phyloP scores from a whole-genome alignment of 1,140 invertebrate species.

The Aricia agestis region DNA sequence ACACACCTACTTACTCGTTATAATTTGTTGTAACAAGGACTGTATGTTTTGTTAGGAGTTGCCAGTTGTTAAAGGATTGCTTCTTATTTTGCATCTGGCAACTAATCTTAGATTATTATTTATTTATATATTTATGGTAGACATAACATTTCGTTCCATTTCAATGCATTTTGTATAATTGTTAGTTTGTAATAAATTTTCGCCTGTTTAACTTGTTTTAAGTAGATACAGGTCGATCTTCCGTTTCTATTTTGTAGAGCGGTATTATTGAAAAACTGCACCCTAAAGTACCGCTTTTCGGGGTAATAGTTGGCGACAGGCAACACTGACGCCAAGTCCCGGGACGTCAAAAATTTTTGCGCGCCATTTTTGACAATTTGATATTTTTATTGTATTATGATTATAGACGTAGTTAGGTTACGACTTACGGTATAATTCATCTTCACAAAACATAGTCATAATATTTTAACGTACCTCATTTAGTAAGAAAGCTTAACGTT shows the following conservation, averaged over 20 bases:
- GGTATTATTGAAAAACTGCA: not conserved
- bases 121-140: constrained; percentile 58
- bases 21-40: constrained; percentile 12
- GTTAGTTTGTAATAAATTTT: constrained; percentile 64
- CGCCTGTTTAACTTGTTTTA: constrained; percentile 64
- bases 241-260: constrained; percentile 35
- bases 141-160: constrained; percentile 66
- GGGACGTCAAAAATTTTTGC: constrained; percentile 13
- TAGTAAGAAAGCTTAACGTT: constrained; percentile 58
- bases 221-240: constrained; percentile 40
- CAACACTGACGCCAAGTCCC: not conserved
- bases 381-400: constrained; percentile 51
- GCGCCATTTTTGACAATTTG: constrained; percentile 39
- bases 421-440: constrained; percentile 39
- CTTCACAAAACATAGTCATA: constrained; percentile 61
- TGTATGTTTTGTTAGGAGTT: constrained; percentile 53
- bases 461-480: constrained; percentile 73
- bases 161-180: constrained; percentile 70
- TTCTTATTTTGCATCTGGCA: not conserved
- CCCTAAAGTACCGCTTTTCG: not conserved
- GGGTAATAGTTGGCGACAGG: not conserved
- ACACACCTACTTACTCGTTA: constrained; percentile 8
- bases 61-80: constrained; percentile 17
- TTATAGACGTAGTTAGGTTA: constrained; percentile 56
- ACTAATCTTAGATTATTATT: constrained; percentile 49